A percentile compares a stretch with the other conserved stretches of the same genome.
These are phyloP conservation scores for Phrynocephalus guinanensis DNA, from an alignment of 2,797 vertebrate genomes.

Conservation along the genomic window DNA sequence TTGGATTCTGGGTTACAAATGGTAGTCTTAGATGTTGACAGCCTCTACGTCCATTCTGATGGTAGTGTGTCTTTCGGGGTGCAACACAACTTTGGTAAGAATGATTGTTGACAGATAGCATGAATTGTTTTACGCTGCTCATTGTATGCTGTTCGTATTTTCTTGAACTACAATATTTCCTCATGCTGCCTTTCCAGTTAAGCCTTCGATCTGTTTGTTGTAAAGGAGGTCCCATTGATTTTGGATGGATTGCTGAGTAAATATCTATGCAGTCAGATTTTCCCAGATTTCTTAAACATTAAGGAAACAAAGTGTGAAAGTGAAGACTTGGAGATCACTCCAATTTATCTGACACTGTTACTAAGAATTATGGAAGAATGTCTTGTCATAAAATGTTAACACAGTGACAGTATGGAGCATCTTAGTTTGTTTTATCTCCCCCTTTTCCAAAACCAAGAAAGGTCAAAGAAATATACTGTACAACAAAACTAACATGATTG, in stretches of 20 bases:
- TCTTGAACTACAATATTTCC: neutral
- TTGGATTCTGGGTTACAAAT: neutral
- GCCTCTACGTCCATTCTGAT: conserved; percentile 72
- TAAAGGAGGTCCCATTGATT: neutral
- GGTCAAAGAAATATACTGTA: neutral
- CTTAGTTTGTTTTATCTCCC: neutral
- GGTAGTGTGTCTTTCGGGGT: conserved; percentile 71
- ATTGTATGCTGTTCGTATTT: neutral
- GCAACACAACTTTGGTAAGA: conserved; percentile 62
- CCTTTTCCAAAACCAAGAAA: neutral
- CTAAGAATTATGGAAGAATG: neutral
- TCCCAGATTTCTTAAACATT: neutral
- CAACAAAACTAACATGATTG: neutral
- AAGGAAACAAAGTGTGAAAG: neutral
- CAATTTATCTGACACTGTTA: neutral
- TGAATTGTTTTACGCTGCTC: neutral
- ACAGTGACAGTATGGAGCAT: neutral
- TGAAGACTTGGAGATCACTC: neutral
- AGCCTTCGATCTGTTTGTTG: neutral
- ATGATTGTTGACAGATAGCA: neutral
- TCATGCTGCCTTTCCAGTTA: neutral
- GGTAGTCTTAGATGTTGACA: conserved; percentile 61
- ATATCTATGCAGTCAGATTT: neutral
- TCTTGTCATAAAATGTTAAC: neutral
- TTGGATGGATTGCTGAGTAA: neutral